Base-by-base conservation (phyloP, 2,797 vertebrate genomes). In the Sebastes vulpes region DNA sequence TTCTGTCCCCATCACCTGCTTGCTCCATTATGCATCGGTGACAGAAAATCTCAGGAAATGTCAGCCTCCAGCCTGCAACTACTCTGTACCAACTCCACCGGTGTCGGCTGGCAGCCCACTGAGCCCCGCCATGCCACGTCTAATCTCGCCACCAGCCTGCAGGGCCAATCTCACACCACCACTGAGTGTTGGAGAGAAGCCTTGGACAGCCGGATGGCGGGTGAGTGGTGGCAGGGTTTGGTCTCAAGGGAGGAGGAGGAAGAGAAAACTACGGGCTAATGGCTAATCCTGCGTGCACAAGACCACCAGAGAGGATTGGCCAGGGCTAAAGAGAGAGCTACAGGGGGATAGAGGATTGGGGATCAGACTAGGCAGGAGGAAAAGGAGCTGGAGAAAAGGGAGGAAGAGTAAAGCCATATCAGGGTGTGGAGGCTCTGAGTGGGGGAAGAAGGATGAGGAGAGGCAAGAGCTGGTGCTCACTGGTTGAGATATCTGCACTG, bases 221-320 rank as follows among this genome's bases (percentile, higher is more conserved):
- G 74, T 54, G 72, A 79, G 76, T n/a, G 64, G 82, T 76, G 84
- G 82, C 63, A 53, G 74, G 64, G 75, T 85, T 84, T 65, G 75
- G 75, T 85, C 77, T 81, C 68, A 2, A 64, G 79, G 72, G 77
- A 66, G 54, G 65, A 46, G 54, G 67, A 58, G 79, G 81, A 74
- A 81, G 69, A 75, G 75, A 57, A 74, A 83, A 65, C 79, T 66
- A 70, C 23, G 35, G 66, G 87, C 86, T 88, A 89, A 86, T 85
- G 80, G 79, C 88, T 91, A 93, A 93, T 92, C 89, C 85, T 83
- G 72, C 81, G 87, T 82, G 70, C 90, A 83, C 77, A 83, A 81
- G 77, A 86, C 83, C 81, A 87, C 82, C 81, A 65, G 72, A 73
- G 89, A 83, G 85, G 82, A 81, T 81, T 89, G 86, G 88, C 76